These are phyloP conservation scores for Bactericera cockerelli DNA, from an alignment of 1,140 invertebrate genomes.

Conservation along the genomic window DNA sequence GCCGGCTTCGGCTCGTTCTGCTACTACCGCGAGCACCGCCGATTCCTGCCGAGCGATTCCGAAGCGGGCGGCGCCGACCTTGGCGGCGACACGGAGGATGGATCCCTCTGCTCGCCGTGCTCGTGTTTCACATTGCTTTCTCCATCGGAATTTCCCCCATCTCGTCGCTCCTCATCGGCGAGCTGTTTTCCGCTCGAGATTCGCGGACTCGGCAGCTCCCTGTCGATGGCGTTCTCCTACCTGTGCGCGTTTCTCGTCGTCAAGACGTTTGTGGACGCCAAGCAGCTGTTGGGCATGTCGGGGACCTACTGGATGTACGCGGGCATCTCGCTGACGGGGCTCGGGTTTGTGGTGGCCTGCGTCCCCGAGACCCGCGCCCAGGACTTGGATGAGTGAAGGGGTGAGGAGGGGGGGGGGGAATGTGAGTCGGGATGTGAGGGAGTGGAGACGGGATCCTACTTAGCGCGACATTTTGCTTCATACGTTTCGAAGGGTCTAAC, in stretches of 20 bases:
- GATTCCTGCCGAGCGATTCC: background rate
- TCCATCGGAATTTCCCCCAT: slow-evolving; percentile 79
- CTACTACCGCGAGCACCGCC: slow-evolving; percentile 43
- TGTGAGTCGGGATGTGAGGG: too few species aligned
- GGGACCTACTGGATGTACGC: slow-evolving; percentile 82
- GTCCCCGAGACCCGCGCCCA: slow-evolving; percentile 83
- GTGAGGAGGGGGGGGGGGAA: background rate
- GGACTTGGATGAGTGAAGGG: slow-evolving; percentile 63
- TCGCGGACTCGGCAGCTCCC: slow-evolving; percentile 61
- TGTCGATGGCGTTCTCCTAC: slow-evolving; percentile 74
- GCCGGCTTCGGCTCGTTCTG: slow-evolving; percentile 63
- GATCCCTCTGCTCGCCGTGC: slow-evolving; percentile 64
- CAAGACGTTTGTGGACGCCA: slow-evolving; percentile 71
- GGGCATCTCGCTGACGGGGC: slow-evolving; percentile 59
- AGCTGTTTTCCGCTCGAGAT: slow-evolving; percentile 75
- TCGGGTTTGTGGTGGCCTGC: slow-evolving; percentile 67
- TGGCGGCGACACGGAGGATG: slow-evolving; percentile 32
- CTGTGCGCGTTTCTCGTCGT: slow-evolving; percentile 75
- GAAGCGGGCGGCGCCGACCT: background rate
- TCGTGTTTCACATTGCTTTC: slow-evolving; percentile 68
- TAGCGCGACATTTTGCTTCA: too few species aligned
- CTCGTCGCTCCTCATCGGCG: slow-evolving; percentile 71
- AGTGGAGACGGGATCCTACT: too few species aligned
- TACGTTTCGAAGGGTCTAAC: too few species aligned
- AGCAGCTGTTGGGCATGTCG: slow-evolving; percentile 52